Base-by-base conservation (phyloP, 2,888 invertebrate species). In the Phaonia tiefii region DNA sequence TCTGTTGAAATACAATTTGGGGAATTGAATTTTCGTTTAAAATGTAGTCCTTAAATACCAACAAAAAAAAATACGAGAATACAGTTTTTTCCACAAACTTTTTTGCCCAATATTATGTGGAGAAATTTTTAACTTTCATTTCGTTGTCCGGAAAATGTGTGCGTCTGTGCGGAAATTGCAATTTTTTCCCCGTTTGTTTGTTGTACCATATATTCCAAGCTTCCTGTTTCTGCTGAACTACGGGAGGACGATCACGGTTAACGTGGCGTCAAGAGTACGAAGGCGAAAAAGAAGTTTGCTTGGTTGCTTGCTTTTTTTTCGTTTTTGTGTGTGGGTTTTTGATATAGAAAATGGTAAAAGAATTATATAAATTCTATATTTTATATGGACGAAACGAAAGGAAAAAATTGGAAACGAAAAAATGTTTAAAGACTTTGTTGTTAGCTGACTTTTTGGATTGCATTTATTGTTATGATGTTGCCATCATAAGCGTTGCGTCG, bases 151-250 rank as follows among this genome's bases (percentile, higher is more conserved):
- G 88, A 88, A 88, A 88, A 87, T 88, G 87, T 88, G 88, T 88
- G 86, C 88, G 88, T 87, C 86, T 88, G 88, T 86, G 87, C 89
- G 88, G 88, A 88, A 88, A 88, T 89, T 88, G 89, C 88, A 81
- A 63, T 82, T 82, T 82, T 83, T 82, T 60, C 20, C 44, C 44
- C 49, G 51, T 67, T 66, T 54, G 67, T 77, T 71, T 76, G 54
- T 51, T 74, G 56, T 77, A 51, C 49, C 54, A 54, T 71, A 56
- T 42, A 31, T 31, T 67, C 31, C 46, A 58, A 65, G 51, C 31
- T 74, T 70, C 56, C 22, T 11, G 58, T 58, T 15, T 56, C 22
- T 46, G 58, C 25, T 44, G 67, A n/a, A 1, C 37, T 49, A 2
- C 54, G 11, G 25, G 20, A 49, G 17, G 44, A 44, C n/a, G n/a